Evolutionary conservation across 1,140 invertebrate genomes (phyloP), one percentile per base, ranked within the genome.

Genomic region (Pollicipes pollicipes): DNA sequence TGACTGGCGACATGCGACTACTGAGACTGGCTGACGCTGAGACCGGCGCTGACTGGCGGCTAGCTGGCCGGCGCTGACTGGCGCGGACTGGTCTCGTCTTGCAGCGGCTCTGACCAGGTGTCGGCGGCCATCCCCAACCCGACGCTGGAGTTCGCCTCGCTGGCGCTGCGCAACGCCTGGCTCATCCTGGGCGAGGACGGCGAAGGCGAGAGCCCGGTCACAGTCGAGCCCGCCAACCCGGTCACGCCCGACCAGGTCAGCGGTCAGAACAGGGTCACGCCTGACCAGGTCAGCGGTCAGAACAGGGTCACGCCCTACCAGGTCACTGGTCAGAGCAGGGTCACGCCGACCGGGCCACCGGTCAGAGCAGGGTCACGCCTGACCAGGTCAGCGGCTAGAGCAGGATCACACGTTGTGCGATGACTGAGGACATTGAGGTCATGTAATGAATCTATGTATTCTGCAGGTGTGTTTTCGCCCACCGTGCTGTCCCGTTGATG

Each of bases 101-200:
- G n/a, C 67, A 32, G n/a, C 70, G 67, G 66, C 30, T 31, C 35
- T n/a, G 68, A 64, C 29, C n/a, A 66, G 70, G 64, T 32, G 21
- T 35, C 67, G 30, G 70, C 74, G 8, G 89, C 90, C 1, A 89
- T 93, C 72, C 92, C 92, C 68, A 86, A 90, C 66, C 83, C 91
- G 3, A 91, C 89, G n/a, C 79, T 97, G 68, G 90, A 95, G 79
- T 97, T 96, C 83, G 92, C 88, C 21, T 86, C 87, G 21, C 77
- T 95, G 10, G 96, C 93, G 80, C 77, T 97, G 66, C 86, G 88
- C 74, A 97, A 95, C 83, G 91, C 93, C 26, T 79, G 90, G 24
- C 83, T 84, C 68, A 77, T 91, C 68, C 75, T 87, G 29, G 73
- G 72, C 28, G 74, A 75, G 30, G 72, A 66, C 64, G 64, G 64